Conservation (phyloP, 2,888 invertebrate genomes). For the Drosophila kokeensis region DNA sequence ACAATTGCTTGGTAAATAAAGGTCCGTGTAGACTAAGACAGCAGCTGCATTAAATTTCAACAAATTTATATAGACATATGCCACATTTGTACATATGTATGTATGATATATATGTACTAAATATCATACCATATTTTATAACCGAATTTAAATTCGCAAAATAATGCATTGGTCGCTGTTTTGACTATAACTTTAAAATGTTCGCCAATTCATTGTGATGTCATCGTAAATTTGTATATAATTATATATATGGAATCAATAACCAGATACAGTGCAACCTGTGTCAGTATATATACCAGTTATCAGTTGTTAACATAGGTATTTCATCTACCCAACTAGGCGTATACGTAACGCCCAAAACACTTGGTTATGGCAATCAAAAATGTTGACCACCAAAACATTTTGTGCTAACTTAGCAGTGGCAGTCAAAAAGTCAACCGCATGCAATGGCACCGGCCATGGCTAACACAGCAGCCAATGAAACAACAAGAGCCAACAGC, state of each 20-base stretch:
- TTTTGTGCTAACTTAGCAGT: constrained; percentile 45
- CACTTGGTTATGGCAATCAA: constrained; percentile 35
- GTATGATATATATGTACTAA: too few relatives aligned
- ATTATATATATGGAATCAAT: background rate
- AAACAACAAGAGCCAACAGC: background rate
- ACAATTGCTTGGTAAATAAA: constrained; percentile 64
- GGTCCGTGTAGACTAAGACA: constrained; percentile 28
- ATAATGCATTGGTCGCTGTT: background rate
- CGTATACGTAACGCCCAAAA: constrained; percentile 36
- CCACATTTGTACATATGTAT: background rate
- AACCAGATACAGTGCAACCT: background rate
- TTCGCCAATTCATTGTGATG: background rate
- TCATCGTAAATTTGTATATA: background rate
- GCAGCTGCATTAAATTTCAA: constrained; percentile 44
- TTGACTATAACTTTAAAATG: background rate
- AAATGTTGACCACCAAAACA: constrained; percentile 45
- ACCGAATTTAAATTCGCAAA: background rate
- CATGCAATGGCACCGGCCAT: constrained; percentile 30
- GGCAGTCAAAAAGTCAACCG: constrained; percentile 57
- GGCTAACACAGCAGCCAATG: constrained; percentile 28
- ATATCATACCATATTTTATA: constrained; percentile 24
- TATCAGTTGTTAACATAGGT: background rate
- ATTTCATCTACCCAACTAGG: background rate
- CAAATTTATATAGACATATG: constrained; percentile 15
- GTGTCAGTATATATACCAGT: background rate